phyloP scores from a whole-genome alignment of 2,888 invertebrate genomes.

The Pharmacophagus antenor region DNA sequence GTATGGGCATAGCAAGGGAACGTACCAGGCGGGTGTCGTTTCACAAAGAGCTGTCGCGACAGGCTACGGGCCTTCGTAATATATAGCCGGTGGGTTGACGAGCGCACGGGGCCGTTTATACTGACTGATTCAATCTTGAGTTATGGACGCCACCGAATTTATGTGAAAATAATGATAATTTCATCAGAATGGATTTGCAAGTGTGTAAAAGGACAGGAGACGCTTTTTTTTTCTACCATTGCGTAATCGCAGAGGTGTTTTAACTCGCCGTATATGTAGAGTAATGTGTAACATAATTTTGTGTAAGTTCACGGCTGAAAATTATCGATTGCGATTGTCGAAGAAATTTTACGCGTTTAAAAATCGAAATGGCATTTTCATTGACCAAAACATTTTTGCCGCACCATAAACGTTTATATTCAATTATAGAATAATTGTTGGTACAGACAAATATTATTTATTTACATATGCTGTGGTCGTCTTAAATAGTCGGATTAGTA shows the following conservation, averaged over 20 bases:
- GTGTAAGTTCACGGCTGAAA: constrained; percentile 7
- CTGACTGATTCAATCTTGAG: constrained; percentile 31
- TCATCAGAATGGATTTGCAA: constrained; percentile 22
- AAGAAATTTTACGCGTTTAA: not conserved
- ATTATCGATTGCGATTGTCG: not conserved
- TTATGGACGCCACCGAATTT: constrained; percentile 26
- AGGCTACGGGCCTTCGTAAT: constrained; percentile 38
- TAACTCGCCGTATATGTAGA: not conserved
- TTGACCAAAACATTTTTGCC: no score
- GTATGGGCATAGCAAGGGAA: constrained; percentile 18
- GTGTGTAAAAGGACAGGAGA: constrained; percentile 11
- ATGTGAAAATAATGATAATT: constrained; percentile 27
- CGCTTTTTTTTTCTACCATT: not conserved
- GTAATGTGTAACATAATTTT: constrained; percentile 5
- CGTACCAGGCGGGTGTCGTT: constrained; percentile 44
- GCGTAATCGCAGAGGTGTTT: not conserved
- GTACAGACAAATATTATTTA: no score
- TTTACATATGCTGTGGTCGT: no score
- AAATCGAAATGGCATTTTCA: not conserved
- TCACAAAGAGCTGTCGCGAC: constrained; percentile 53
- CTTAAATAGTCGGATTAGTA: no score
- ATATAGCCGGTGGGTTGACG: constrained; percentile 28
- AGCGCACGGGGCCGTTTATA: constrained; percentile 18
- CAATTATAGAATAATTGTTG: no score
- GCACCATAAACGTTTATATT: no score